These are phyloP conservation scores for Hoplostethus atlanticus DNA, from an alignment of 2,797 vertebrate genomes.

Conservation along the genomic window DNA sequence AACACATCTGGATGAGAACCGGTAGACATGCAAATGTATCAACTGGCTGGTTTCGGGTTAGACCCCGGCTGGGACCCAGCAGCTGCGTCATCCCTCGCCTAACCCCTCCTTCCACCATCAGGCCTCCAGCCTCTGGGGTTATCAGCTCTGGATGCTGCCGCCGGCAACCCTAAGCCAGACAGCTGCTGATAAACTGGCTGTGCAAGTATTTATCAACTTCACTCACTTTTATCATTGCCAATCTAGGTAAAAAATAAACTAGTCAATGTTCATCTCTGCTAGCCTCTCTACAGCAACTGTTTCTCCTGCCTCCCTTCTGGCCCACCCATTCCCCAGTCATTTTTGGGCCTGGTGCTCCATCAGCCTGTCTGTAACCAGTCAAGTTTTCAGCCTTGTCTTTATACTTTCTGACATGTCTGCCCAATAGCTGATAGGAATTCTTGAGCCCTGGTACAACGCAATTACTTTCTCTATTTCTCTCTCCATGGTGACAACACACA, in stretches of 20 bases:
- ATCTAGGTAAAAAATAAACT: constrained; percentile 74
- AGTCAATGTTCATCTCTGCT: constrained; percentile 68
- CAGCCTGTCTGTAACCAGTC: constrained; percentile 60
- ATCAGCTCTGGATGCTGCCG: constrained; percentile 73
- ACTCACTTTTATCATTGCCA: constrained; percentile 79
- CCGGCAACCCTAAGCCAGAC: constrained; percentile 74
- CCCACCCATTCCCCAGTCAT: constrained; percentile 48
- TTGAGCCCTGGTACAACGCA: constrained; percentile 72
- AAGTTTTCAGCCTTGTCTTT: constrained; percentile 71
- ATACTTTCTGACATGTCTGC: constrained; percentile 73
- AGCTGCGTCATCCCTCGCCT: constrained; percentile 48
- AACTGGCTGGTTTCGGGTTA: constrained; percentile 38
- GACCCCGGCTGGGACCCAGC: constrained; percentile 40
- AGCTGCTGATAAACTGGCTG: constrained; percentile 81
- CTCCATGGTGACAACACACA: constrained; percentile 58
- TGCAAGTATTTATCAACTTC: constrained; percentile 81
- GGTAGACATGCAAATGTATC: constrained; percentile 50
- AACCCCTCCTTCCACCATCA: constrained; percentile 55
- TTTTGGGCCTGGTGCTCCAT: constrained; percentile 59
- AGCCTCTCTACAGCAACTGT: constrained; percentile 63
- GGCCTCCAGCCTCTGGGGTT: constrained; percentile 76
- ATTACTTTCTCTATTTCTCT: constrained; percentile 76
- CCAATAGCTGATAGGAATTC: constrained; percentile 76
- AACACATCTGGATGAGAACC: constrained; percentile 41
- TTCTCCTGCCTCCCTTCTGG: constrained; percentile 61